Conservation (phyloP, 92 coral and sea anemone species). For the Muricea muricata region DNA sequence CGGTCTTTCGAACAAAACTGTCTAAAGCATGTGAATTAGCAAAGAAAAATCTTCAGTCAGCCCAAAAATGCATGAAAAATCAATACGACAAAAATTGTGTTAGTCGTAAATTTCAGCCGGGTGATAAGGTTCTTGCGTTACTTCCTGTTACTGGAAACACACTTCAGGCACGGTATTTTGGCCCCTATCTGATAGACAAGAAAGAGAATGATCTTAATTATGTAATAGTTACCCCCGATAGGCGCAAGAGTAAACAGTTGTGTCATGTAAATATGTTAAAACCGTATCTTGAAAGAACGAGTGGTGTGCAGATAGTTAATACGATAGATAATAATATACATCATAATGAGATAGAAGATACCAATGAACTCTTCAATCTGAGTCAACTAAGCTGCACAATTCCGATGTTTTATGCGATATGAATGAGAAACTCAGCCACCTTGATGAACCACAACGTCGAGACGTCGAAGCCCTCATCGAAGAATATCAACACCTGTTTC, state of each 20-base stretch:
- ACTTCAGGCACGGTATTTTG: slow-evolving; percentile 21
- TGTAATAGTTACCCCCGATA: slow-evolving; percentile 42
- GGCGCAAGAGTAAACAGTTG: slow-evolving; percentile 51
- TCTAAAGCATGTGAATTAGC: slow-evolving; percentile 47
- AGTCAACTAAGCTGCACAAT: slow-evolving; percentile 21
- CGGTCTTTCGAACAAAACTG: slow-evolving; percentile 51
- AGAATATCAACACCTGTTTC: slow-evolving; percentile 25
- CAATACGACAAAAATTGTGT: slow-evolving; percentile 26
- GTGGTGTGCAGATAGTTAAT: background rate
- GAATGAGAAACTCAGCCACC: slow-evolving; percentile 19
- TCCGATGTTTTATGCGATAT: slow-evolving; percentile 22
- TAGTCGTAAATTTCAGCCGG: slow-evolving; percentile 17
- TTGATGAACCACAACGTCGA: slow-evolving; percentile 23
- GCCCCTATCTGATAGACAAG: slow-evolving; percentile 34
- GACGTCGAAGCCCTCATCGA: slow-evolving; percentile 36
- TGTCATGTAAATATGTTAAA: slow-evolving; percentile 53
- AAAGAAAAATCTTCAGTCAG: slow-evolving; percentile 11
- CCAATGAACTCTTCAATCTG: background rate
- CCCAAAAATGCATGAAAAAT: slow-evolving; percentile 19
- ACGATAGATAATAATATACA: background rate
- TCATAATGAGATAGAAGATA: background rate
- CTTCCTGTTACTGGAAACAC: slow-evolving; percentile 34
- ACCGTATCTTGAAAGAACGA: slow-evolving; percentile 13
- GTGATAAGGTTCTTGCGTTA: slow-evolving; percentile 34
- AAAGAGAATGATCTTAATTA: slow-evolving; percentile 31